These are phyloP conservation scores for Dascillus cervinus DNA, from an alignment of 2,888 invertebrate species.

Conservation along the genomic window DNA sequence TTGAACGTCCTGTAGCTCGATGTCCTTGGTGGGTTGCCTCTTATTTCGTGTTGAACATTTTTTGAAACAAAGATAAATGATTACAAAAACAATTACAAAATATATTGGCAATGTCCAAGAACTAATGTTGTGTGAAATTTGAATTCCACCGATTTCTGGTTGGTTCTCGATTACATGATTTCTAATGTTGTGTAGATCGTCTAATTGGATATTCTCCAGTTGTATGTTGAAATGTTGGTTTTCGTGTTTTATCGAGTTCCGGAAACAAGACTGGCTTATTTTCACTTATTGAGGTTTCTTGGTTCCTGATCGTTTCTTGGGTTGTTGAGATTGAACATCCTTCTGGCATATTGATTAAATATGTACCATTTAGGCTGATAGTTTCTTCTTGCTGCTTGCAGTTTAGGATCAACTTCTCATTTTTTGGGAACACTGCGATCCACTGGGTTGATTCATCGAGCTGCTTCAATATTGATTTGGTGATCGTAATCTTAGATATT, in stretches of 20 bases:
- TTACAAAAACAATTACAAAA: not conserved
- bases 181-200: not conserved
- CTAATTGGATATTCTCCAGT: not conserved
- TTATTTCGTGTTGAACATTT: not conserved
- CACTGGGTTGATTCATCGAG: not conserved
- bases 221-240: not conserved
- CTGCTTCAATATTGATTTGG: not conserved
- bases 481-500: not conserved
- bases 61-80: not conserved
- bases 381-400: conserved; percentile 1
- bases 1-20: not conserved
- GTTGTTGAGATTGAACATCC: not conserved
- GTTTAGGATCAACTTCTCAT: not conserved
- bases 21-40: not conserved
- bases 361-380: conserved; percentile 1
- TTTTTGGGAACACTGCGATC: not conserved
- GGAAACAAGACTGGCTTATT: not conserved
- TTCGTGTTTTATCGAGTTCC: not conserved
- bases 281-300: not conserved
- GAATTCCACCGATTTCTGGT: not conserved
- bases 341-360: not conserved
- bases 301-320: not conserved
- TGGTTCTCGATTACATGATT: conserved; percentile 1
- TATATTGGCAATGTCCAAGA: not conserved
- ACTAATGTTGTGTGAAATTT: not conserved